Base-by-base conservation (phyloP, 2,113 vertebrate genomes). In the Cheilinus undulatus region DNA sequence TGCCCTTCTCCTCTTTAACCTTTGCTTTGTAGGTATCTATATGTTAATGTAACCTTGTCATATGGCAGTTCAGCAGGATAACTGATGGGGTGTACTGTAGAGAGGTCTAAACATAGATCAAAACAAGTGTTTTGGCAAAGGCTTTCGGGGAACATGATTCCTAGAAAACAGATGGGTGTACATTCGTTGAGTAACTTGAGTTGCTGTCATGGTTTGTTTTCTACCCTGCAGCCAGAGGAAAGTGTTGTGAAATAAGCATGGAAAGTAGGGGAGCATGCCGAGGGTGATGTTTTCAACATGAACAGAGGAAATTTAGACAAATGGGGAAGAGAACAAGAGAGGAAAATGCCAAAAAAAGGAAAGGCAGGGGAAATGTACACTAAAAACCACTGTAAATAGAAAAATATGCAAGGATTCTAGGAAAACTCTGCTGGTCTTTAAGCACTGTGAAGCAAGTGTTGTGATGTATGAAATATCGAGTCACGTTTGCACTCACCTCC, bases 401-500 rank as follows among this genome's bases (percentile, higher is more conserved):
- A n/a, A n/a, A 9, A 15, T 36, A 7, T 34, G 8, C 32, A 34
- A 34, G 32, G 32, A 32, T 9, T 32, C 30, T 32, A n/a, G n/a
- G n/a, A n/a, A n/a, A n/a, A n/a, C n/a, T n/a, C n/a, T n/a, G n/a
- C n/a, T n/a, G n/a, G n/a, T n/a, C n/a, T n/a, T n/a, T n/a, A n/a
- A n/a, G n/a, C n/a, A n/a, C n/a, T n/a, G n/a, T 36, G 34, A 36
- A 3, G 9, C 8, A 8, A n/a, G n/a, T n/a, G 45, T 13, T 22
- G 17, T 34, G 50, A 24, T 11, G 42, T 61, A 36, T 36, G 14
- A 38, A 43, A 52, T 24, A 50, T 27, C 7, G 14, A 54, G 57
- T 45, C 62, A 38, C 3, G 26, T 69, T 57, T 62, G 7, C 13
- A 79, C 95, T 82, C 91, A 98, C 97, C 95, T 99, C 97, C 97